phyloP scores from a whole-genome alignment of 2,113 vertebrate genomes.

The Heteronetta atricapilla region DNA sequence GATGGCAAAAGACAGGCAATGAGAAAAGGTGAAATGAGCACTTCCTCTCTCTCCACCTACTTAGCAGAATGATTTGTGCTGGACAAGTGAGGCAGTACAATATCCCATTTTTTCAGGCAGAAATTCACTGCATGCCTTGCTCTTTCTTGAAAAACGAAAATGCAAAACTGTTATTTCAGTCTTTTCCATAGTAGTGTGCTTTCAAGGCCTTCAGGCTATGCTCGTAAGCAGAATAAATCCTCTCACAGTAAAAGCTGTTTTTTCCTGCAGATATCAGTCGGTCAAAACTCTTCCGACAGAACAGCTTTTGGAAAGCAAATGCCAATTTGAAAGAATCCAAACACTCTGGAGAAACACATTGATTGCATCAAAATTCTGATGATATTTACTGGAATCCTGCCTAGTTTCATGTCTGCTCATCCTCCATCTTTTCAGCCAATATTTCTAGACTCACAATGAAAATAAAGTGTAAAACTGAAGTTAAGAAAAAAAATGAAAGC shows the following conservation, averaged over 20 bases:
- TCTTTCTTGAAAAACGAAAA: background rate
- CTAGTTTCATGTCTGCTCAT: background rate
- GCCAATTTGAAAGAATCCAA: background rate
- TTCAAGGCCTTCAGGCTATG: background rate
- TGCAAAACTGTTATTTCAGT: background rate
- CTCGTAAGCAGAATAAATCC: background rate
- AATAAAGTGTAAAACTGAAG: background rate
- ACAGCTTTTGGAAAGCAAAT: background rate
- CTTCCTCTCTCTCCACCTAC: no score
- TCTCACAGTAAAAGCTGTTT: background rate
- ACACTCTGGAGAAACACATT: background rate
- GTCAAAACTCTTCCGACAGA: background rate
- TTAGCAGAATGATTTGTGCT: background rate
- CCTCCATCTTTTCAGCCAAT: background rate
- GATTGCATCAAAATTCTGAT: background rate
- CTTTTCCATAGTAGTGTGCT: background rate
- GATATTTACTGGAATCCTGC: background rate
- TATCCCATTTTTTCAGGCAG: background rate
- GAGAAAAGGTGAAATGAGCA: background rate
- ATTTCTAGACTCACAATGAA: background rate
- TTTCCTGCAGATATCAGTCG: background rate
- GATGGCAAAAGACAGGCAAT: accelerated
- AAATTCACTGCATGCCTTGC: background rate
- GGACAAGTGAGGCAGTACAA: background rate
- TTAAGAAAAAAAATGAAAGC: background rate